Evolutionary conservation across 2,888 invertebrate species (phyloP), one percentile per base, ranked within the genome.

Genomic region (Macrostomum cliftonense): DNA sequence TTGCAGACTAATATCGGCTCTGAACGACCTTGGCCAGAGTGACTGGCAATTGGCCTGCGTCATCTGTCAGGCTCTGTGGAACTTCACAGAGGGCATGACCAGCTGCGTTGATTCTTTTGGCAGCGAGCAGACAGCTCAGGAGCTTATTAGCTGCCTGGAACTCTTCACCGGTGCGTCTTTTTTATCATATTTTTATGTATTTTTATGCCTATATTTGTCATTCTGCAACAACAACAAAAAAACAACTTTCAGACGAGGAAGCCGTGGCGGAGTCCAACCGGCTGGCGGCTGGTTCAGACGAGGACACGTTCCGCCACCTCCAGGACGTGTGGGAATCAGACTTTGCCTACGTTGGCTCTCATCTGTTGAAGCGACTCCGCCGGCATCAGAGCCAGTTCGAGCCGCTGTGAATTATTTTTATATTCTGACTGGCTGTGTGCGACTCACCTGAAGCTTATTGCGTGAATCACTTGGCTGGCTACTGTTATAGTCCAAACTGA

Each of bases 51-150:
- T 83, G 51, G 77, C 79, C 9, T 76, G 76, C 49, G 77, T 83
- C 52, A 77, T 82, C 14, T 83, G 84, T 71, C 77, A 80, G 71
- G 78, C 78, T 4, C 67, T 81, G 47, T 81, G 81, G 79, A 81
- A 81, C 68, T 78, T 77, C 59, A 76, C 77, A 51, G 58, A 59
- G 5, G 62, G 61, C 46, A 66, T 68, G 45, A 64, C 65, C 46
- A 63, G 62, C 51, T 56, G 61, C 39, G 60, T 59, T 44, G 57
- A 57, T 46, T 61, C 58, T 48, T 67, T 68, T 52, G 68, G 68
- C 0, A 62, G 61, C 28, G 52, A 56, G 9, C 62, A 65, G 51
- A 56, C 36, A 2, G 28, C 63, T 2, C 58, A 60, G 47, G 61
- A 65, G 39, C 61, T 68, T 11, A 44, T 58, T 5, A 63, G 67